A percentile compares a stretch with the other conserved stretches of the same genome.
Conservation (phyloP, 2,888 invertebrate genomes). For the Pecten maximus region DNA sequence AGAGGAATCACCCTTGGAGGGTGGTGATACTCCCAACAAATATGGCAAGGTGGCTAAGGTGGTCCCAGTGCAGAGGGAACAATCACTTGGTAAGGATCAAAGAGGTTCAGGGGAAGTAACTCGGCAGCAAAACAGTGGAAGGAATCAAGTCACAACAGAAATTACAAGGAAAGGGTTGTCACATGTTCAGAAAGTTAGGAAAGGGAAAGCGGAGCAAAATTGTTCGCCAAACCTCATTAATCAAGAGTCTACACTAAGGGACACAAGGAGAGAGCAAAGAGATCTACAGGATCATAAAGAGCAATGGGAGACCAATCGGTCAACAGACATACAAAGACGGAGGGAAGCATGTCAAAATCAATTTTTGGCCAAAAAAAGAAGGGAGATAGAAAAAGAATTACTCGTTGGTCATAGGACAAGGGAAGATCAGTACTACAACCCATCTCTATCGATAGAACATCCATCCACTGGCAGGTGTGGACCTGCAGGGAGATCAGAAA, state of each 20-base stretch:
- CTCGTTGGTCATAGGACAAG: background rate
- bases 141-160: background rate
- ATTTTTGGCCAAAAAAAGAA: background rate
- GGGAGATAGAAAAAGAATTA: background rate
- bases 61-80: background rate
- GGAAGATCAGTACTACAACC: background rate
- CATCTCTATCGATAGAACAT: background rate
- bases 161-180: background rate
- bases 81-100: background rate
- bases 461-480: background rate
- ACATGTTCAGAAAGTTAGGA: background rate
- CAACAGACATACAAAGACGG: background rate
- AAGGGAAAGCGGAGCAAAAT: background rate
- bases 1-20: background rate
- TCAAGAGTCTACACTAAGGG: background rate
- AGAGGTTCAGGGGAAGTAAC: background rate
- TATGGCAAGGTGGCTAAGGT: constrained; percentile 6
- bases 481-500: background rate
- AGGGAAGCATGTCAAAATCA: background rate
- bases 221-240: background rate
- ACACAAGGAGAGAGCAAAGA: background rate
- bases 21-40: background rate
- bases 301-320: background rate
- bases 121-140: background rate
- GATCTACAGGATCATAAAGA: background rate